These are phyloP conservation scores for Protodeltote pygarga DNA, from an alignment of 2,888 invertebrate species.

Conservation along the genomic window DNA sequence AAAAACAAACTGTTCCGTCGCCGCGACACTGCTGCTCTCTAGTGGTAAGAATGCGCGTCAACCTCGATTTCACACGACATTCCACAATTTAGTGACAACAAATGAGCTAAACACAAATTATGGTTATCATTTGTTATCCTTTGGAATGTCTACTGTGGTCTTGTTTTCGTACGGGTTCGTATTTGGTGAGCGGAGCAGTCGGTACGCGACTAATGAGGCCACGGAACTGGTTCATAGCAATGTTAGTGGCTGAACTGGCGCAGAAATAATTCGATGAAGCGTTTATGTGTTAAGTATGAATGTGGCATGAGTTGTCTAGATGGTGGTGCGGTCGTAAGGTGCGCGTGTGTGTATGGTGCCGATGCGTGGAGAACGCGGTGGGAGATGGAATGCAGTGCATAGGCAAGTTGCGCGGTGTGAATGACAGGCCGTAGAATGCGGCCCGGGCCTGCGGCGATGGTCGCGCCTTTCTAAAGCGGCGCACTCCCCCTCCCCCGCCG, in stretches of 20 bases:
- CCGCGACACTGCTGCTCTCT: conserved; percentile 87
- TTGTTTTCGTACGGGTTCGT: conserved; percentile 67
- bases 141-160: conserved; percentile 74
- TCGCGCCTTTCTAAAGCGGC: conserved; percentile 87
- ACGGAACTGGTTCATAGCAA: conserved; percentile 80
- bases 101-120: conserved; percentile 86
- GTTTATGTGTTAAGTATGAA: conserved; percentile 72
- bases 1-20: conserved; percentile 82
- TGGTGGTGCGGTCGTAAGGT: conserved; percentile 71
- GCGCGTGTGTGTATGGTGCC: conserved; percentile 67
- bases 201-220: conserved; percentile 75
- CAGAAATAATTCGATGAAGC: conserved; percentile 80
- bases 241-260: conserved; percentile 74
- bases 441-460: conserved; percentile 86
- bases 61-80: conserved; percentile 87
- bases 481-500: conserved; percentile 71
- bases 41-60: conserved; percentile 85
- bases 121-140: conserved; percentile 85
- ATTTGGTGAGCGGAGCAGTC: conserved; percentile 66
- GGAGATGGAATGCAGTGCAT: conserved; percentile 86
- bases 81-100: conserved; percentile 87
- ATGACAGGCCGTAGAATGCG: conserved; percentile 87
- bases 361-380: conserved; percentile 75
- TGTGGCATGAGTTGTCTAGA: conserved; percentile 68
- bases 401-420: conserved; percentile 87